A percentile compares a stretch with the other conserved stretches of the same genome.
phyloP scores from a whole-genome alignment of 2,113 vertebrate species.

The Eretmochelys imbricata region DNA sequence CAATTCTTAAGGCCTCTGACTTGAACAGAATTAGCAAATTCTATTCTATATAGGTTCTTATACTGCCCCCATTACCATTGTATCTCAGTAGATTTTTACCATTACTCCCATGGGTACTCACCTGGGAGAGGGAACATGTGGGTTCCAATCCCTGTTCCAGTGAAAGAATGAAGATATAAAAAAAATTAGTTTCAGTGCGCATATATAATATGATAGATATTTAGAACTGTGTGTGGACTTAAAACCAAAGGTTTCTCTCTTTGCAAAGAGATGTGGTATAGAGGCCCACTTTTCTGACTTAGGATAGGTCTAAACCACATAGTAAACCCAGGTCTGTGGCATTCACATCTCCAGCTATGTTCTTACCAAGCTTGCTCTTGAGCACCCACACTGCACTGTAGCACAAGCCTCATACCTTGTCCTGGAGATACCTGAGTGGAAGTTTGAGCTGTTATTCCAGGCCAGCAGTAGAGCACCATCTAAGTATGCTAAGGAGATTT shows the following conservation, averaged over 20 bases:
- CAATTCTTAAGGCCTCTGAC: not conserved
- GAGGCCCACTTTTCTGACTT: not conserved
- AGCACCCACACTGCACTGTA: not conserved
- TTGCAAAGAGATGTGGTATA: too few species aligned
- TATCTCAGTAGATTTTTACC: not conserved
- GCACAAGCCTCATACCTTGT: not conserved
- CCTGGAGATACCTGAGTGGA: too few species aligned
- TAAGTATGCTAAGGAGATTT: not conserved
- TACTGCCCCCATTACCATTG: not conserved
- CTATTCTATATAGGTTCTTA: not conserved
- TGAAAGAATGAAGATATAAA: not conserved
- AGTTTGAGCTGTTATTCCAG: not conserved
- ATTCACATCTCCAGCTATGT: not conserved
- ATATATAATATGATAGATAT: not conserved
- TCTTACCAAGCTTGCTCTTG: not conserved
- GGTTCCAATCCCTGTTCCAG: not conserved
- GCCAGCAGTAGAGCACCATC: not conserved
- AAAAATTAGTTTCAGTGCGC: not conserved
- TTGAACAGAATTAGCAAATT: not conserved
- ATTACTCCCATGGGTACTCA: not conserved
- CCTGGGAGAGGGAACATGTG: not conserved
- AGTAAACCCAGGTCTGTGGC: not conserved
- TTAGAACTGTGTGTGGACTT: not conserved
- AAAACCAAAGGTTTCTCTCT: not conserved
- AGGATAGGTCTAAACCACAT: not conserved